Evolutionary conservation across 1,140 invertebrate genomes (phyloP).

Genomic region (Sycophaga agraensis): DNA sequence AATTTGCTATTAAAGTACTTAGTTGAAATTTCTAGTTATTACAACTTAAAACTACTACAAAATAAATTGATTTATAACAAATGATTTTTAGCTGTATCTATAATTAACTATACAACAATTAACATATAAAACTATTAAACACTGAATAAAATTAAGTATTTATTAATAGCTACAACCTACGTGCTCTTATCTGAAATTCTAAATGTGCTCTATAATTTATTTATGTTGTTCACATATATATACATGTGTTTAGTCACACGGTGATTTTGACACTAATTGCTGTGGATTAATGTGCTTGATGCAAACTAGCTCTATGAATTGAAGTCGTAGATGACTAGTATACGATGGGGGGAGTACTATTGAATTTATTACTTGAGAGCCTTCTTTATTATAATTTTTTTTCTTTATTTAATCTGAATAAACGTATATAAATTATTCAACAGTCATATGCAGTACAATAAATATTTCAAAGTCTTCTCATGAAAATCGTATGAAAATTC

Average conservation of each 20-base stretch:
- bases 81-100: constrained; percentile 3
- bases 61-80: neutral
- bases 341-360: too few species aligned
- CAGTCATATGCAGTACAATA: too few species aligned
- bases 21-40: too few species aligned
- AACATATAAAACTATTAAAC: constrained; percentile 10
- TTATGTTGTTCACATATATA: neutral
- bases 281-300: neutral
- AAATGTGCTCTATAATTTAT: constrained; percentile 17
- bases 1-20: too few species aligned
- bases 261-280: constrained; percentile 1
- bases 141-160: neutral
- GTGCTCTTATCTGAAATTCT: constrained; percentile 16
- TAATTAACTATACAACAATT: neutral
- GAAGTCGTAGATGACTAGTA: too few species aligned
- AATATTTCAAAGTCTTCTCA: too few species aligned
- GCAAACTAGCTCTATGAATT: neutral
- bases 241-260: neutral
- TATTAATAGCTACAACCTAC: neutral
- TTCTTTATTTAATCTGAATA: too few species aligned
- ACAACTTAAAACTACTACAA: too few species aligned
- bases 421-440: too few species aligned
- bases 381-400: too few species aligned
- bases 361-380: too few species aligned
- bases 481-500: too few species aligned